phyloP scores from a whole-genome alignment of 2,797 vertebrate species.

The Mallotus villosus region DNA sequence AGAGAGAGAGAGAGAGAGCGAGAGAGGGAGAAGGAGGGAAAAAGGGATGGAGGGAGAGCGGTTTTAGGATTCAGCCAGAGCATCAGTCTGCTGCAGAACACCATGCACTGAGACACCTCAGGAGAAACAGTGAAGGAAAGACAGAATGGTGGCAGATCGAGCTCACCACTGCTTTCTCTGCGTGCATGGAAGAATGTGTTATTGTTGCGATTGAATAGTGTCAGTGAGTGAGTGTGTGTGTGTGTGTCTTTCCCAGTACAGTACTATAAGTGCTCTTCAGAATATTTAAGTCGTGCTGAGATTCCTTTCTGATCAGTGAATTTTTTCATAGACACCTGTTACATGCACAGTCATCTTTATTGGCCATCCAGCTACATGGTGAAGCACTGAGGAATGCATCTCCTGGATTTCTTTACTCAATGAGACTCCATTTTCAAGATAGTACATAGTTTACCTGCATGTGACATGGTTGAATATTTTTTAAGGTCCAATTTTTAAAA shows the following conservation, averaged over 20 bases:
- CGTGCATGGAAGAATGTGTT: neutral
- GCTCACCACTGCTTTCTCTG: neutral
- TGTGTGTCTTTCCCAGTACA: neutral
- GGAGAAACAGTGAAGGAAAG: conserved; percentile 21
- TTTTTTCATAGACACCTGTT: neutral
- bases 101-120: conserved; percentile 35
- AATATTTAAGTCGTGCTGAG: neutral
- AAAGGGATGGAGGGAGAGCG: conserved; percentile 5
- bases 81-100: conserved; percentile 37
- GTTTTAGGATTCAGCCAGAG: conserved; percentile 46
- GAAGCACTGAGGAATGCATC: neutral
- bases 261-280: neutral
- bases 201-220: neutral
- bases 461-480: too few relatives aligned
- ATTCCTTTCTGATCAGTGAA: neutral
- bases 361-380: neutral
- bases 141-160: conserved; percentile 5
- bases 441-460: too few relatives aligned
- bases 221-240: neutral
- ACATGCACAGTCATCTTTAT: neutral
- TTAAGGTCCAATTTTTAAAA: too few relatives aligned
- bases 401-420: neutral
- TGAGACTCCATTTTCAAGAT: neutral
- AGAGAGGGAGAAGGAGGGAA: conserved; percentile 17
- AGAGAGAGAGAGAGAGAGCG: neutral